phyloP scores from a whole-genome alignment of 2,888 invertebrate genomes.

The Sclerodermus sp. region DNA sequence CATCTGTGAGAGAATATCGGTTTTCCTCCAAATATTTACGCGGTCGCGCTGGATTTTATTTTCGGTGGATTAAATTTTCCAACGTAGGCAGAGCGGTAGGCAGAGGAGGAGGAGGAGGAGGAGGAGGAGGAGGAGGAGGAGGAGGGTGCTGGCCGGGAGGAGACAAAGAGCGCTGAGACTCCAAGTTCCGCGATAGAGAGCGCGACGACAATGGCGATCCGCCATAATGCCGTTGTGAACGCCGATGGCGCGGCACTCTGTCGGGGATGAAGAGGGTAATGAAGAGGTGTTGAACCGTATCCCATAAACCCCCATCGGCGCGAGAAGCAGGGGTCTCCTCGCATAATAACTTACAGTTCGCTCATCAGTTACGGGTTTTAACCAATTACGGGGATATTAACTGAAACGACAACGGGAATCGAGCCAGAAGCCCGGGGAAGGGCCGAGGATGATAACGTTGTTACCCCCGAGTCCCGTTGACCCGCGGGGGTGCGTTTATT shows the following conservation, averaged over 20 bases:
- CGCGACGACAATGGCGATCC: not conserved
- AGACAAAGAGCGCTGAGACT: not conserved
- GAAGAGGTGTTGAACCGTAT: conserved; percentile 57
- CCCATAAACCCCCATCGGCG: conserved; percentile 48
- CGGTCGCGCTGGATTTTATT: no score
- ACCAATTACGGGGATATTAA: conserved; percentile 53
- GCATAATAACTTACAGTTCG: conserved; percentile 53
- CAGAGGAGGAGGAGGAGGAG: not conserved
- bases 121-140: not conserved
- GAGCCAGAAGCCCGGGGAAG: conserved; percentile 4
- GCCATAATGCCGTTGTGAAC: conserved; percentile 3
- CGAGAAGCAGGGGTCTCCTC: conserved; percentile 41
- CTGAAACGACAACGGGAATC: conserved; percentile 21
- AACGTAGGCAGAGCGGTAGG: no score
- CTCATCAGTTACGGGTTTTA: conserved; percentile 57
- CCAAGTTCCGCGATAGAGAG: no score
- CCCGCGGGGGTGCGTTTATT: no score
- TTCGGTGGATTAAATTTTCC: no score
- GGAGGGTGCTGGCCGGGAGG: not conserved
- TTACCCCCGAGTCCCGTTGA: no score
- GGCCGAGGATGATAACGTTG: not conserved
- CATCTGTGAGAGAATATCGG: no score
- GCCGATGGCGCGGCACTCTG: conserved; percentile 1
- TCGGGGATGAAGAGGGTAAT: conserved; percentile 47
- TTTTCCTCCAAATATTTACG: no score